Evolutionary conservation across 2,888 invertebrate genomes (phyloP), one percentile per base, ranked within the genome.

Genomic region (Nasonovia ribisnigri): DNA sequence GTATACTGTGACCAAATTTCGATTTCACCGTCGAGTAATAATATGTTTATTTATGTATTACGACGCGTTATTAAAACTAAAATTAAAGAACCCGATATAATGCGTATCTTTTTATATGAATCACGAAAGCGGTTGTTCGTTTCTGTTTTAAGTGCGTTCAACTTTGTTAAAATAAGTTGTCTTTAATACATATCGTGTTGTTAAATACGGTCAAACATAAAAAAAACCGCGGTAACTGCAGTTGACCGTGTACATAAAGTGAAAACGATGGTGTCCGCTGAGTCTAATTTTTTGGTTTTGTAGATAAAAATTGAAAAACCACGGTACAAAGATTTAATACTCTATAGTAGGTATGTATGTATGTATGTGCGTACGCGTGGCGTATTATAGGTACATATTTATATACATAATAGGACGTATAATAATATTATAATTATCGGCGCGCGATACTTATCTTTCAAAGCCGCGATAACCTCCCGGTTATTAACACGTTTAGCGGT

Each of bases 371-470:
- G 5, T 77, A 36, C 36, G 36, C 36, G 67, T 67, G 67, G 6
- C 57, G 57, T 77, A 77, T 6, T 77, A 8, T 77, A 36, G n/a
- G n/a, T 20, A 36, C 16, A n/a, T 26, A 6, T 54, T 3, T 54
- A 54, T 24, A 54, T 20, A 29, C 4, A 4, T 67, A 67, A 51
- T 20, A 77, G 36, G 77, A 36, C 77, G 36, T 77, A 77, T 57
- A 6, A 60, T 29, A 29, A n/a, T 67, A 67, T 67, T n/a, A 67
- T 60, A 88, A 48, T 54, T 36, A 54, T 42, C 54, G 51, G 26
- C 43, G 54, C 24, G 91, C 88, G 92, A 67, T 92, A 88, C 67
- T 92, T 88, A 87, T 92, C 86, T 86, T 88, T 51, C 20, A 77
- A 8, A 77, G 77, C n/a, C 4, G 3, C 60, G 67, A 46, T 67